Percentiles rank a stretch among this genome's conserved stretches.
Conservation (phyloP, 2,888 invertebrate genomes). For the Trimorus sp. region DNA sequence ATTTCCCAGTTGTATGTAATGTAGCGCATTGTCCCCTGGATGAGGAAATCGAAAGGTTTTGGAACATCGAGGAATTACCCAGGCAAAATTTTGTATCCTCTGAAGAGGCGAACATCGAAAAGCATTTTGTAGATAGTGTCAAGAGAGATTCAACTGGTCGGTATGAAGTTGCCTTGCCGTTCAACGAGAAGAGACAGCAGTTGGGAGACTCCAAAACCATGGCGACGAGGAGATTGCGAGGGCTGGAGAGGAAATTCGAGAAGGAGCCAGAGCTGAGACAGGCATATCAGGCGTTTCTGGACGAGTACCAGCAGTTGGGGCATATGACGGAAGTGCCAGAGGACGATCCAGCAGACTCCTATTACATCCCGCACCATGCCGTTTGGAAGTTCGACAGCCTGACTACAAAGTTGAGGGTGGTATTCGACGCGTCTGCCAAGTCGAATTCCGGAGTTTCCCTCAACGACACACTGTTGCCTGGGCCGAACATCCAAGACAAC, state of each 20-base stretch:
- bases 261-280: constrained; percentile 6
- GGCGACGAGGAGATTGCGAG: not conserved
- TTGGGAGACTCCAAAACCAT: constrained; percentile 1
- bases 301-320: not conserved
- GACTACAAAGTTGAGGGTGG: constrained; percentile 10
- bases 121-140: not conserved
- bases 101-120: constrained; percentile 6
- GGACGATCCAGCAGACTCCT: not conserved
- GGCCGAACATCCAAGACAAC: constrained; percentile 57
- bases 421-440: constrained; percentile 29
- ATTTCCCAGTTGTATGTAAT: not conserved
- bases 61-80: constrained; percentile 3
- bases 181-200: not conserved
- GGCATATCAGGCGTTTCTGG: constrained; percentile 9
- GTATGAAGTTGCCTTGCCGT: constrained; percentile 22
- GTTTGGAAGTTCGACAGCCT: constrained; percentile 12
- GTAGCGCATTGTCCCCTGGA: not conserved
- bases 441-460: constrained; percentile 45
- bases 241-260: constrained; percentile 4
- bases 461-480: constrained; percentile 56
- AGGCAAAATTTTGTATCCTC: not conserved
- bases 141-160: not conserved
- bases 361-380: constrained; percentile 26
- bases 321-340: constrained; percentile 14
- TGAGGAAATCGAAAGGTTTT: constrained; percentile 5